Conservation (phyloP, 2,113 vertebrate species). For the Aphelocoma coerulescens region DNA sequence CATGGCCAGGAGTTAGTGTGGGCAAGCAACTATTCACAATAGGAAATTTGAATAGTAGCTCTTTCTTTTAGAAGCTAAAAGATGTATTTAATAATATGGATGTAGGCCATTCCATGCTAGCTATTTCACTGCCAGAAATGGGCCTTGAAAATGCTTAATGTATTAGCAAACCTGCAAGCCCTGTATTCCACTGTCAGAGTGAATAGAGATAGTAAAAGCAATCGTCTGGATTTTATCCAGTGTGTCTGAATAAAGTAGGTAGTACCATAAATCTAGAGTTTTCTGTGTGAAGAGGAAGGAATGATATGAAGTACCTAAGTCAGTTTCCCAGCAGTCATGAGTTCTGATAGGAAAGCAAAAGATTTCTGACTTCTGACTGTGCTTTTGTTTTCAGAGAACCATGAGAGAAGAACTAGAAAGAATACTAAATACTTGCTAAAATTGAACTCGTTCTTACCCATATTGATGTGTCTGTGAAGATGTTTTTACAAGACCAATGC, state of each 20-base stretch:
- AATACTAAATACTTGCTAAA: background rate
- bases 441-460: background rate
- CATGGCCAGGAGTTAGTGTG: background rate
- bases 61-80: background rate
- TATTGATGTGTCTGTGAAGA: background rate
- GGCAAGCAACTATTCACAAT: background rate
- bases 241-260: background rate
- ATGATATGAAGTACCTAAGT: fast-evolving
- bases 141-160: background rate
- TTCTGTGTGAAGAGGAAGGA: background rate
- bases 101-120: background rate
- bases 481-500: background rate
- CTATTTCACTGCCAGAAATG: background rate
- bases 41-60: background rate
- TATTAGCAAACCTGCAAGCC: background rate
- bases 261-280: background rate
- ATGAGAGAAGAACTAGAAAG: background rate
- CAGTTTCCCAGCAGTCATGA: background rate
- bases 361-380: background rate
- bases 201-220: background rate
- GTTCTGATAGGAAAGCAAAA: background rate
- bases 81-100: background rate
- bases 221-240: background rate
- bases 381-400: background rate
- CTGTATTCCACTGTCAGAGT: background rate